These are phyloP conservation scores for Eugnorisma glareosa DNA, from an alignment of 2,888 invertebrate species.

Conservation along the genomic window DNA sequence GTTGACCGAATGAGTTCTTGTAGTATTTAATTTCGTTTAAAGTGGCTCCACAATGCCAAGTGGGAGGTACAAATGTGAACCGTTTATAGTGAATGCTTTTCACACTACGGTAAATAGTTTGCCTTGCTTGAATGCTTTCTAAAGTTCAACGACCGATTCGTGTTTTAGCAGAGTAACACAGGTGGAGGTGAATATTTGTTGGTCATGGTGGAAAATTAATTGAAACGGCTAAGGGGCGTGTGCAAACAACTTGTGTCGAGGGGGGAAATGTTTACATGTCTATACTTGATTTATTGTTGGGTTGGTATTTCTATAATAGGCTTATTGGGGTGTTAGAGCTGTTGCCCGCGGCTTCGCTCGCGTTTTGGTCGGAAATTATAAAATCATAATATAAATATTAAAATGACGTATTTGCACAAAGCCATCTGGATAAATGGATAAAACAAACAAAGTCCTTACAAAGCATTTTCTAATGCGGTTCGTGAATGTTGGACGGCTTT, in stretches of 20 bases:
- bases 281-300: conserved; percentile 35
- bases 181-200: conserved; percentile 20
- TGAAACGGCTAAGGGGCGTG: conserved; percentile 12
- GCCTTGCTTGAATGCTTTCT: conserved; percentile 4
- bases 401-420: too few species aligned
- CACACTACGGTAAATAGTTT: conserved; percentile 27
- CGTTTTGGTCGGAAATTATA: too few species aligned
- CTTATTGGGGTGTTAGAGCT: conserved; percentile 1
- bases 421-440: too few species aligned
- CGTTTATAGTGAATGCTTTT: conserved; percentile 36
- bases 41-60: conserved; percentile 22
- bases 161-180: conserved; percentile 8
- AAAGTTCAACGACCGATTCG: conserved; percentile 33
- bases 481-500: too few species aligned
- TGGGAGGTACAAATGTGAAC: conserved; percentile 21
- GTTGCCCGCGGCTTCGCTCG: too few species aligned
- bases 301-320: conserved; percentile 26
- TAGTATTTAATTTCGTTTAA: conserved; percentile 50
- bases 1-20: conserved; percentile 46
- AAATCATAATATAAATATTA: too few species aligned
- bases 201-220: conserved; percentile 49
- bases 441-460: too few species aligned
- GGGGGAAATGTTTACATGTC: conserved; percentile 24
- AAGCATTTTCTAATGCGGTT: too few species aligned
- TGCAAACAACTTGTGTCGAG: conserved; percentile 33